These are phyloP conservation scores for Lophura nycthemera DNA, from an alignment of 2,113 vertebrate species.

Conservation along the genomic window DNA sequence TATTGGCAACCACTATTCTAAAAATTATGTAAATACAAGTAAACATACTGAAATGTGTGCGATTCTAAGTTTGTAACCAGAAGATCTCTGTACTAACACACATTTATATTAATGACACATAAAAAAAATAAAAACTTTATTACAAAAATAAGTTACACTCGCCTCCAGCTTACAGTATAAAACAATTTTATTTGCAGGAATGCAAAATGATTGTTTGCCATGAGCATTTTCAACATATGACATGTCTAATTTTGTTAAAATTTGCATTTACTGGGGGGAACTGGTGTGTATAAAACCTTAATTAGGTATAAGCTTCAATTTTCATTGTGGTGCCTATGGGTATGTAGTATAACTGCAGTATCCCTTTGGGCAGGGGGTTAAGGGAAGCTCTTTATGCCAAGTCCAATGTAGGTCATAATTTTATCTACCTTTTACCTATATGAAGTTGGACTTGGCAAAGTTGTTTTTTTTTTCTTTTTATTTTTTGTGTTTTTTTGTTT, in stretches of 20 bases:
- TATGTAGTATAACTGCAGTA: constrained; percentile 88
- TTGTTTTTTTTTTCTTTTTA: constrained; percentile 16
- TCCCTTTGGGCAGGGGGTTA: constrained; percentile 84
- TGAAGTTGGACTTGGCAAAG: constrained; percentile 76
- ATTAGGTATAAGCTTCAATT: constrained; percentile 84
- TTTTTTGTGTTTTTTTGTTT: not conserved
- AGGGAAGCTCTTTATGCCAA: constrained; percentile 79
- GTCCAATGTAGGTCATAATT: constrained; percentile 76
- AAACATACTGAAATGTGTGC: constrained; percentile 88
- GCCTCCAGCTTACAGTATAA: constrained; percentile 99
- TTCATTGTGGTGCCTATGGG: constrained; percentile 85
- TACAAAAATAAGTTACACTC: constrained; percentile 99
- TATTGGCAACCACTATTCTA: constrained; percentile 87
- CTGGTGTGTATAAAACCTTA: constrained; percentile 89
- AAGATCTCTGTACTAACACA: constrained; percentile 88
- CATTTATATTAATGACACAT: constrained; percentile 92
- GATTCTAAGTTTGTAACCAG: constrained; percentile 86
- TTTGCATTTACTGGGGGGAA: constrained; percentile 89
- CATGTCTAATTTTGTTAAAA: constrained; percentile 90
- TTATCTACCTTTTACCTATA: constrained; percentile 76
- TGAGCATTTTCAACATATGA: constrained; percentile 99
- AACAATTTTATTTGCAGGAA: constrained; percentile 99
- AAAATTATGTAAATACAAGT: constrained; percentile 86
- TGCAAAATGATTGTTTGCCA: constrained; percentile 99
- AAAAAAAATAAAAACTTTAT: constrained; percentile 99